Base-by-base conservation (phyloP, 2,888 invertebrate genomes). In the Hemicrepidius hirtus region DNA sequence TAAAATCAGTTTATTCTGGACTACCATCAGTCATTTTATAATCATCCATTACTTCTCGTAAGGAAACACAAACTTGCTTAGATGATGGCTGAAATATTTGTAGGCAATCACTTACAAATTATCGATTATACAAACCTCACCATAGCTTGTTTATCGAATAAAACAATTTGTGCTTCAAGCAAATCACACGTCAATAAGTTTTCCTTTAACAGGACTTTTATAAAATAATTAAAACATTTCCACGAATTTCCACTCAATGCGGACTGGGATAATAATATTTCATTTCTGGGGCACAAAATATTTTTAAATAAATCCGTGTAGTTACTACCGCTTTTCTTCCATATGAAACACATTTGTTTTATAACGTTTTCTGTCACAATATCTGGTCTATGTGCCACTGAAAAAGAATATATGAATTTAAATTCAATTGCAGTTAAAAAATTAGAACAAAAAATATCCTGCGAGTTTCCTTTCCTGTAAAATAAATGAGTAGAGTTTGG, bases 121-220 rank as follows among this genome's bases (percentile, higher is more conserved):
- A n/a, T n/a, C n/a, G n/a, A n/a, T n/a, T n/a, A n/a, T n/a, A 12
- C 7, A 21, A 32, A 20, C n/a, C 28, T 53, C 24, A 21, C 28
- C 13, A 6, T n/a, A 28, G 6, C 32, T 28, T 53, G 13, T 13
- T 53, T 32, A 13, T 13, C 20, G 32, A 57, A 6, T 3, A 35
- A 16, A 35, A 57, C 18, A 78, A 92, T 92, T 78, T 93, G 91
- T 59, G 91, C 89, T 76, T 92, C 92, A 9, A 94, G 83, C 0
- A 88, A 87, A 53, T 92, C 91, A 13, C 91, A 87, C 3, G 86
- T 88, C 72, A 94, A 80, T 60, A 93, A 87, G 20, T 89, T 84
- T 50, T 89, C 85, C 6, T 87, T 86, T 60, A 94, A 82, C 80
- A 94, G 76, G 1, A 13, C 66, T 1, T 78, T 75, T 20, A 82